These are phyloP conservation scores for Trichonephila inaurata DNA, from an alignment of 1,140 invertebrate species.

Conservation along the genomic window DNA sequence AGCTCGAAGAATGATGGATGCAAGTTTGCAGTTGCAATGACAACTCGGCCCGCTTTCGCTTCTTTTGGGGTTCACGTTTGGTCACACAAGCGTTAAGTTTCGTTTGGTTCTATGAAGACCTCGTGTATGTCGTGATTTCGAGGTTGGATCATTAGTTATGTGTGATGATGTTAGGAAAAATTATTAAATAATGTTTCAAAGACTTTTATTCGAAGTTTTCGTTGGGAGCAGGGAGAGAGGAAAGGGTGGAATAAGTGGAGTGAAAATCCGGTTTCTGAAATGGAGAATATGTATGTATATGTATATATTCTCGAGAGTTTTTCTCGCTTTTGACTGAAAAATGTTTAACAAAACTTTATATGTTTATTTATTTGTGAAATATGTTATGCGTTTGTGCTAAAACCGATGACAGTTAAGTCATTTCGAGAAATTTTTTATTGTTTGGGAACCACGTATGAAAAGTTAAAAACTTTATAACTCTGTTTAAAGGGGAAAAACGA, in stretches of 20 bases:
- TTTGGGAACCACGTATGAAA: too few species aligned
- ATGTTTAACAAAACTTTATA: too few species aligned
- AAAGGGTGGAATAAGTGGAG: background rate
- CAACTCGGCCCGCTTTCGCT: constrained; percentile 13
- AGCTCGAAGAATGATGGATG: constrained; percentile 69
- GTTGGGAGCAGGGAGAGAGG: background rate
- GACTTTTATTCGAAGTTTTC: background rate
- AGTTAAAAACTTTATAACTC: too few species aligned
- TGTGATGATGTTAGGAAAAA: constrained; percentile 46
- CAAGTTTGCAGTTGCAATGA: constrained; percentile 33
- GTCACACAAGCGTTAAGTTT: constrained; percentile 55
- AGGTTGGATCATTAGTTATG: constrained; percentile 50
- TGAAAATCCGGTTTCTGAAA: constrained; percentile 26
- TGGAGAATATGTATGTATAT: background rate
- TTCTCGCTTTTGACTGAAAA: too few species aligned
- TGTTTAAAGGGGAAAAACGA: too few species aligned
- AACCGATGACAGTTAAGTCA: too few species aligned
- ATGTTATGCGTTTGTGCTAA: too few species aligned
- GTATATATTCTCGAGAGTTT: too few species aligned
- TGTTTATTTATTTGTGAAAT: too few species aligned
- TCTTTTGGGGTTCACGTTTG: constrained; percentile 23
- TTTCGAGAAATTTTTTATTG: too few species aligned
- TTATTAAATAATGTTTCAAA: constrained; percentile 41
- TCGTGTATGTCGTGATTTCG: background rate
- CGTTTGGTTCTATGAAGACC: constrained; percentile 47